A percentile compares a stretch with the other conserved stretches of the same genome.
Evolutionary conservation across 2,888 invertebrate species (phyloP).

Genomic region (Peribatodes rhomboidaria): DNA sequence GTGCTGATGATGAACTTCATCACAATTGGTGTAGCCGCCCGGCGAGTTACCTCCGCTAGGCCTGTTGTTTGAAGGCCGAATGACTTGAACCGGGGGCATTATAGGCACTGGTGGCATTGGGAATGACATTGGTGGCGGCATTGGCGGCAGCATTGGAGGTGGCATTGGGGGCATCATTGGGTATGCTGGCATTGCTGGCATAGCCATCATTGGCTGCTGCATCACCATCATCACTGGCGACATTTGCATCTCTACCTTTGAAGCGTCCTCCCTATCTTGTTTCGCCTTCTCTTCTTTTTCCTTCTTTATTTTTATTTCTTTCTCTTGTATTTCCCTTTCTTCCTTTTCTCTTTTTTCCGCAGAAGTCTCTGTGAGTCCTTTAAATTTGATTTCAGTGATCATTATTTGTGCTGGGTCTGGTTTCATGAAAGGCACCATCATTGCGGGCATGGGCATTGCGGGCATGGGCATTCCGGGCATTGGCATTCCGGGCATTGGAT

Average conservation of each 20-base stretch:
- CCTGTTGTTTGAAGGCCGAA: background rate
- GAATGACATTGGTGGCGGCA: background rate
- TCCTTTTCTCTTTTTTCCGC: background rate
- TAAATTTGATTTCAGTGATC: constrained; percentile 11
- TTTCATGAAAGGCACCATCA: constrained; percentile 12
- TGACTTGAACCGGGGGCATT: constrained; percentile 1
- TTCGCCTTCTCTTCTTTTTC: constrained; percentile 1
- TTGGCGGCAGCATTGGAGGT: constrained; percentile 1
- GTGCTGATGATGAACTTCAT: too few relatives aligned
- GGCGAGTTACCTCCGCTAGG: background rate
- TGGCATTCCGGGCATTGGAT: too few relatives aligned
- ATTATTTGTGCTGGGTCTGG: constrained; percentile 2
- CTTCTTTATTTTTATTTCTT: background rate
- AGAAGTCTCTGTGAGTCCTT: background rate
- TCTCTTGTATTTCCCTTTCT: constrained; percentile 1
- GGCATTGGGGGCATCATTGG: background rate
- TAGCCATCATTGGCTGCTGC: constrained; percentile 16
- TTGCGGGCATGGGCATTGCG: constrained; percentile 4
- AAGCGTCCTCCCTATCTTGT: background rate
- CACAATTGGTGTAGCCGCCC: background rate
- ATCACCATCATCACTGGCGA: constrained; percentile 7
- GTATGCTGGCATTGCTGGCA: constrained; percentile 1
- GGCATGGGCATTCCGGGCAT: constrained; percentile 10
- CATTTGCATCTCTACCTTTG: constrained; percentile 8
- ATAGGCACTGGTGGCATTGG: constrained; percentile 11